phyloP scores from a whole-genome alignment of 2,888 invertebrate genomes.

The Pyrgus malvae region DNA sequence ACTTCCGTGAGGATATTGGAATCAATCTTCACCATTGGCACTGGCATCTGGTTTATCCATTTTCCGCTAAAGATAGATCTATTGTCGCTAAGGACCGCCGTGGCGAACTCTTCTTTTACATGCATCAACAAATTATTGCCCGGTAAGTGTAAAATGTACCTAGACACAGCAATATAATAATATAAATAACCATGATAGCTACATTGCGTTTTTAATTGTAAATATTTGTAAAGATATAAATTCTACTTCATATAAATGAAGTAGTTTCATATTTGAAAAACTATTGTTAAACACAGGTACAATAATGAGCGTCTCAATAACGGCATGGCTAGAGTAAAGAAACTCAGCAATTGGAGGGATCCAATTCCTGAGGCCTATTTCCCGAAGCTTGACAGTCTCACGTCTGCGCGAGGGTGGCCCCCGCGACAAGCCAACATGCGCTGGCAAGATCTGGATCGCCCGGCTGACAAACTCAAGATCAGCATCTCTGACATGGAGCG shows the following conservation, averaged over 20 bases:
- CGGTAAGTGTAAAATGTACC: no score
- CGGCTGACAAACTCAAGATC: conserved; percentile 81
- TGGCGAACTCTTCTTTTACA: conserved; percentile 90
- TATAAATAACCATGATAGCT: no score
- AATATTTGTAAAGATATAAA: no score
- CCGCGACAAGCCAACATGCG: conserved; percentile 83
- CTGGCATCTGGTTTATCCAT: conserved; percentile 91
- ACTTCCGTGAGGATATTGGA: conserved; percentile 92
- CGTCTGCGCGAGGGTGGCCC: conserved; percentile 87
- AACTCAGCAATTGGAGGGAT: conserved; percentile 85
- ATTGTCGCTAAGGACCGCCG: conserved; percentile 87
- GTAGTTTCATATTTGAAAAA: no score
- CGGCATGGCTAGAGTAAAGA: conserved; percentile 83
- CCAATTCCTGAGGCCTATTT: conserved; percentile 90
- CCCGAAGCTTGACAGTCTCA: conserved; percentile 89
- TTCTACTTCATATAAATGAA: no score
- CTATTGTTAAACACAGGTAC: no score
- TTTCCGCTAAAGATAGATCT: conserved; percentile 73
- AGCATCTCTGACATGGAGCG: conserved; percentile 86
- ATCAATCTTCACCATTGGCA: conserved; percentile 91
- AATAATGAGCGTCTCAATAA: conserved; percentile 90
- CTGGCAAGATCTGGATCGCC: conserved; percentile 85
- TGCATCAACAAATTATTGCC: conserved; percentile 84
- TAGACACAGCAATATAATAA: no score
- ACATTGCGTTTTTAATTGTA: no score